phyloP scores from a whole-genome alignment of 2,113 vertebrate species.

The Andinoacara biseriatus region DNA sequence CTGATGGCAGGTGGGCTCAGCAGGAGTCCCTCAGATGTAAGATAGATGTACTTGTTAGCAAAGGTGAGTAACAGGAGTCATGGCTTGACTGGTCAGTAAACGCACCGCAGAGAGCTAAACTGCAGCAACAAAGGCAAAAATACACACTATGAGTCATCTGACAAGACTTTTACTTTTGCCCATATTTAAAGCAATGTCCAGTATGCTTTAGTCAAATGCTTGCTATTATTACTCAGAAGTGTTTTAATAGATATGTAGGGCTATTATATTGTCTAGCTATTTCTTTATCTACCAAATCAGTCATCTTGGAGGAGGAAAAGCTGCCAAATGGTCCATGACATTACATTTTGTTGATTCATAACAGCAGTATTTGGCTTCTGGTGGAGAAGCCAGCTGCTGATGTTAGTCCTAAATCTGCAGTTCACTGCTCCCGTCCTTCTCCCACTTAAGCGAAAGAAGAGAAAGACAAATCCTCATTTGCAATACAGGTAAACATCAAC shows the following conservation, averaged over 20 bases:
- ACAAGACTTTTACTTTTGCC: slow-evolving; percentile 28
- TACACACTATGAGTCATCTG: slow-evolving; percentile 13
- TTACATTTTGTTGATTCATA: slow-evolving; percentile 23
- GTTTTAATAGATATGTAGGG: neutral
- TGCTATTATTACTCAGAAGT: neutral
- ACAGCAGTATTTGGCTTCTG: slow-evolving; percentile 5
- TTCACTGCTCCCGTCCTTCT: neutral
- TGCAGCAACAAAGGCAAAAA: slow-evolving; percentile 59
- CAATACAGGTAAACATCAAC: slow-evolving; percentile 67
- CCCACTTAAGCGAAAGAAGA: neutral
- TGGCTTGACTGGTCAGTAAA: slow-evolving; percentile 52
- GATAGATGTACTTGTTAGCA: slow-evolving; percentile 71
- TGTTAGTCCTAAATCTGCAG: slow-evolving; percentile 16
- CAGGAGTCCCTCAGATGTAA: slow-evolving; percentile 66
- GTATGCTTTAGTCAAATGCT: neutral
- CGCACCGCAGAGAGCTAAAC: slow-evolving; percentile 40
- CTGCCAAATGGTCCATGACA: slow-evolving; percentile 23
- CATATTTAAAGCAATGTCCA: neutral
- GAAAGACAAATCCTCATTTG: slow-evolving; percentile 60
- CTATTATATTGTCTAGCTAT: neutral
- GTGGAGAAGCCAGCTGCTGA: neutral
- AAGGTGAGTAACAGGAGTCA: slow-evolving; percentile 65
- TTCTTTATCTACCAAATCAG: slow-evolving; percentile 19
- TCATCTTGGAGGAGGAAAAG: neutral
- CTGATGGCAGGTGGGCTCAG: slow-evolving; percentile 47